These are phyloP conservation scores for Gryllus bimaculatus DNA, from an alignment of 1,140 invertebrate genomes.

Conservation along the genomic window DNA sequence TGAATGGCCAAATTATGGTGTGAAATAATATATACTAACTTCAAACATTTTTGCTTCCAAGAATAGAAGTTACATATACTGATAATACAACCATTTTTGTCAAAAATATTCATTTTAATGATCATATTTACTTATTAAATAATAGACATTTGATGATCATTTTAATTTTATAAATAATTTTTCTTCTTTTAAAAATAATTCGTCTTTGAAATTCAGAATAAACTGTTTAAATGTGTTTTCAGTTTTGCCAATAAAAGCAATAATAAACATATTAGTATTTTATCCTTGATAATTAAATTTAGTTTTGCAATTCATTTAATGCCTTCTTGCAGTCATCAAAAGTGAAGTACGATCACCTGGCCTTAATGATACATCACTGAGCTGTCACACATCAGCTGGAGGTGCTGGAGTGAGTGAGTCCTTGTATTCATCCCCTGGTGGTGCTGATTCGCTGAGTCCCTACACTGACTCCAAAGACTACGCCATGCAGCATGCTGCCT, in stretches of 20 bases:
- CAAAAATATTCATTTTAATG: too few species aligned
- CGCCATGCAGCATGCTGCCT: constrained; percentile 12
- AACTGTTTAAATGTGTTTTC: neutral
- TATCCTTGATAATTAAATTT: neutral
- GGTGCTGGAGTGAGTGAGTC: constrained; percentile 1
- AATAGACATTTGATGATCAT: neutral
- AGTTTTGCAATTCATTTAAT: neutral
- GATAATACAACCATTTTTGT: too few species aligned
- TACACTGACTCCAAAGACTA: constrained; percentile 19
- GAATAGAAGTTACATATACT: too few species aligned
- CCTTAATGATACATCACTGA: constrained; percentile 10
- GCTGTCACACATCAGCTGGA: neutral
- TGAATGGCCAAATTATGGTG: too few species aligned
- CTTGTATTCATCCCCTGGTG: constrained; percentile 6
- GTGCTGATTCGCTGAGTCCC: constrained; percentile 14
- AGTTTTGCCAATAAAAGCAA: neutral
- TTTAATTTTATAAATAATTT: neutral
- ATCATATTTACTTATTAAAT: neutral
- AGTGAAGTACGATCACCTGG: constrained; percentile 18
- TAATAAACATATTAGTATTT: neutral
- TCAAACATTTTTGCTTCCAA: neutral
- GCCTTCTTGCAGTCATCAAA: constrained; percentile 11
- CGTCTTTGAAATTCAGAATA: neutral
- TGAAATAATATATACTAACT: neutral
- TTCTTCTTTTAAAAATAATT: neutral